Evolutionary conservation across 2,888 invertebrate genomes (phyloP), one percentile per base, ranked within the genome.

Genomic region (Chelonus formosanus): DNA sequence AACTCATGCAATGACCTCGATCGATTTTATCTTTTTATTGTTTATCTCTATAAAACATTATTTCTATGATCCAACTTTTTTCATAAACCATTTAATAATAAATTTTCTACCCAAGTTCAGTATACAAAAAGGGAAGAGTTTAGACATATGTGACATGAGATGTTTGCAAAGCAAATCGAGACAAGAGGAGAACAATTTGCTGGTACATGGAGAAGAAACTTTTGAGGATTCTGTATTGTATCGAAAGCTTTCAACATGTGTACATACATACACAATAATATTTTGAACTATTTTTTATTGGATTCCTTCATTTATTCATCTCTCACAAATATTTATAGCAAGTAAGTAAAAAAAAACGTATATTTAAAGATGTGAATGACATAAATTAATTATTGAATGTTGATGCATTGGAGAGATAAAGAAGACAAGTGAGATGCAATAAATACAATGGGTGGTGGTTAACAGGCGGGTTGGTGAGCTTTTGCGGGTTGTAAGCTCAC

Each of bases 181-280:
- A 34, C 4, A 32, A 56, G 5, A n/a, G 34, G 34, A 58, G 10
- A 36, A 59, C 50, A 52, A 58, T 4, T 31, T 34, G 35, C n/a
- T 54, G 36, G 36, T 7, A 47, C 31, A 20, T 10, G 50, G 20
- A 52, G 61, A 55, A 44, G 55, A 62, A 66, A 62, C 57, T 62
- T 66, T 62, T 56, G 32, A 48, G 53, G 61, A n/a, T 65, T 65
- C 60, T 65, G 32, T 57, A 63, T 48, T 54, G 60, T 58, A 53
- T 54, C 35, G 47, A 44, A 40, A 7, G 34, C 5, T 35, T 47
- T n/a, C 5, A 32, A 31, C 31, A 52, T 10, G 31, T 43, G 50
- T 40, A 44, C 10, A 50, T 47, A 34, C 35, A 32, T 6, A 47
- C 10, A 59, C 48, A 32, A 10, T 50, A 34, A 32, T 34, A 52